These are phyloP conservation scores for Peromyscus eremicus DNA, from an alignment of 2,797 vertebrate species.

Conservation along the genomic window DNA sequence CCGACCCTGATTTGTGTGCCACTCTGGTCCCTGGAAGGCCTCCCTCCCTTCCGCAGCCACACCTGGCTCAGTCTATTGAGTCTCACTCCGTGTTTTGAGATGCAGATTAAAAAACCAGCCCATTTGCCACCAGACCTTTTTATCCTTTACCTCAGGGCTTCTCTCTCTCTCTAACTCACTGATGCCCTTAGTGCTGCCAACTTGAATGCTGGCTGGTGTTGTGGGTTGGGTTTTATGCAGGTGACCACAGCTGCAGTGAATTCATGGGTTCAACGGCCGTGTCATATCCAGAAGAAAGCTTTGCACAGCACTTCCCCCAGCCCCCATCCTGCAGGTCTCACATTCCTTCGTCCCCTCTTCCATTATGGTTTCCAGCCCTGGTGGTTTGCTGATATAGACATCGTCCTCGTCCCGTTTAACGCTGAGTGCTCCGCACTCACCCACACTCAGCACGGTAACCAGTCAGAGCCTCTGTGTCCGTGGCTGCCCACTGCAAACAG, in stretches of 20 bases:
- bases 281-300: background rate
- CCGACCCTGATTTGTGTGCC: background rate
- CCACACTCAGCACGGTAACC: background rate
- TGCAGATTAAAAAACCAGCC: background rate
- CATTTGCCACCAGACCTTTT: background rate
- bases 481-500: background rate
- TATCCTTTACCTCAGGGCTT: background rate
- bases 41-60: background rate
- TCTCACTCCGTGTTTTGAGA: slow-evolving; percentile 8
- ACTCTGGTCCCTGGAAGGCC: background rate
- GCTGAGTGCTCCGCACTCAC: no score
- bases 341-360: background rate
- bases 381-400: background rate
- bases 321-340: background rate
- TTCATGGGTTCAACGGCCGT: background rate
- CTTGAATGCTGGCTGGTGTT: background rate
- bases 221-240: background rate
- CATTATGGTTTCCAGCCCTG: background rate
- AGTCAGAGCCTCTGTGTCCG: background rate
- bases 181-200: background rate
- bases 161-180: no score
- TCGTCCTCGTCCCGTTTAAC: no score
- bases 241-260: background rate
- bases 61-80: background rate
- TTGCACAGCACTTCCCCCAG: background rate